phyloP scores from a whole-genome alignment of 1,140 invertebrate species.

The Atopsyche davidsoni region DNA sequence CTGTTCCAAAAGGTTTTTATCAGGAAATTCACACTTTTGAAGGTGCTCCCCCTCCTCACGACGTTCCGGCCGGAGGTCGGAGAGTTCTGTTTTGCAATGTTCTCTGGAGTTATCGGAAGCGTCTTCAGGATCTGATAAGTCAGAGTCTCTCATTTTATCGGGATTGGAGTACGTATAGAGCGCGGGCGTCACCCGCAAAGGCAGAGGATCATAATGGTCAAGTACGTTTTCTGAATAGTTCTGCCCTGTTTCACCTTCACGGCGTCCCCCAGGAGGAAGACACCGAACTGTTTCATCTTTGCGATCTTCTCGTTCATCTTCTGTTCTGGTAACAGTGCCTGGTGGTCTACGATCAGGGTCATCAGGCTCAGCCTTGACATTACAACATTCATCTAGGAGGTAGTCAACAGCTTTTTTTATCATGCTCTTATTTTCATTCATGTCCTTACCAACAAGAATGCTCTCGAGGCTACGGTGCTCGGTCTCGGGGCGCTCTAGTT shows the following conservation, averaged over 20 bases:
- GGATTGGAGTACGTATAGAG: constrained; percentile 73
- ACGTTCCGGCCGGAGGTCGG: not conserved
- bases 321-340: not conserved
- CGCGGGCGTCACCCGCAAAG: constrained; percentile 63
- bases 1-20: constrained; percentile 66
- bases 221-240: constrained; percentile 36
- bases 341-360: constrained; percentile 17
- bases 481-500: constrained; percentile 44
- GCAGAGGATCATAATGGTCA: constrained; percentile 57
- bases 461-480: constrained; percentile 14
- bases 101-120: constrained; percentile 28
- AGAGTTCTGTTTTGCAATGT: constrained; percentile 23
- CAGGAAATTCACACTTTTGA: constrained; percentile 44
- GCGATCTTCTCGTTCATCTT: constrained; percentile 2
- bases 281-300: constrained; percentile 23
- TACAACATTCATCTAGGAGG: constrained; percentile 25
- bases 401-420: constrained; percentile 23
- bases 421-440: constrained; percentile 38
- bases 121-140: constrained; percentile 32
- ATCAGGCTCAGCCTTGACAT: constrained; percentile 33
- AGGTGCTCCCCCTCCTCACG: constrained; percentile 31
- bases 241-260: not conserved
- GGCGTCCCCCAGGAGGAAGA: constrained; percentile 29
- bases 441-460: constrained; percentile 31
- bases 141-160: constrained; percentile 46